Evolutionary conservation across 2,797 vertebrate genomes (phyloP), one percentile per base, ranked within the genome.

Genomic region (Malacoctenus gilli): DNA sequence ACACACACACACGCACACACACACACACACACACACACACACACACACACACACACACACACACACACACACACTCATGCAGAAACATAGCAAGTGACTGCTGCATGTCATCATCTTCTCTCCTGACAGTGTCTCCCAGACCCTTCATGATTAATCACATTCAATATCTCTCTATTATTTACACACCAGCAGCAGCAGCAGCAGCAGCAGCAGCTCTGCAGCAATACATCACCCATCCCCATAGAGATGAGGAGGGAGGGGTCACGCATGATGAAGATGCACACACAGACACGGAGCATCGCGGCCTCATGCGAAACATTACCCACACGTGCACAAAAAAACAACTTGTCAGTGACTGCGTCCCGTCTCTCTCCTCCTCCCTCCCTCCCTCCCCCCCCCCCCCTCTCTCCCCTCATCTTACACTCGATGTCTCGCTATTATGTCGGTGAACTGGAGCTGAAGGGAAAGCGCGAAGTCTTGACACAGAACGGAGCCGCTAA

Each of bases 361-460:
- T 64, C 67, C 62, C 2, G 36, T 50, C 41, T 51, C 25, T 30
- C 43, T 48, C 46, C 11, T 5, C 1, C 42, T 54, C 60, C 35
- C 32, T 22, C 15, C 5, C 11, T 4, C 14, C 30, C 28, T 14
- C 5, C 11, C 3, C 14, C 39, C 8, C 3, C n/a, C 20, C 38
- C 8, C 22, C 39, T 10, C n/a, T 35, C 9, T 13, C 13, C 22
- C 25, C 4, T 16, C 32, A 8, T 39, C 20, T 46, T 63, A 50
- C 58, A 71, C 68, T 68, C 37, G 25, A 69, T 64, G 50, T 75
- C 43, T 63, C 14, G 5, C 75, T 76, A 79, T 88, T 91, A 66
- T 86, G 80, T 58, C 40, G 66, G 80, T 73, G 86, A 90, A 90
- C 36, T 90, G 82, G 84, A 89, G 86, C 86, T 89, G 86, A 89